phyloP scores from a whole-genome alignment of 2,888 invertebrate species.

The Nomada ruficornis region DNA sequence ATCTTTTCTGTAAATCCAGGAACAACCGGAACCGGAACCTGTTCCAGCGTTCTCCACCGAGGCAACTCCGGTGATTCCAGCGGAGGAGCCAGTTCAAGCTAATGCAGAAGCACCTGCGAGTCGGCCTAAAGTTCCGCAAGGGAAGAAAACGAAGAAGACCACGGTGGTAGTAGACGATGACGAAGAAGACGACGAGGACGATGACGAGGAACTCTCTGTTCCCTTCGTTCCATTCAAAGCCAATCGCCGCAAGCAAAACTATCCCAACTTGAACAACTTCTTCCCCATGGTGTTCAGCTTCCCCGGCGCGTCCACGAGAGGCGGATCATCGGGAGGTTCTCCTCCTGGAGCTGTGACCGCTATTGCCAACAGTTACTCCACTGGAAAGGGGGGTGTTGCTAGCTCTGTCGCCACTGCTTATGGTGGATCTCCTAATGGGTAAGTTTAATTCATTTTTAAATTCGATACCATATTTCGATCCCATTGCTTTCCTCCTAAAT shows the following conservation, averaged over 20 bases:
- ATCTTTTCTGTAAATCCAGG: slow-evolving; percentile 32
- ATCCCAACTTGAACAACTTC: slow-evolving; percentile 85
- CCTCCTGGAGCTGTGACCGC: slow-evolving; percentile 88
- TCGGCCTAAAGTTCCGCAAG: slow-evolving; percentile 68
- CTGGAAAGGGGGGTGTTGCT: slow-evolving; percentile 89
- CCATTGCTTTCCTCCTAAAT: background rate
- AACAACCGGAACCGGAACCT: slow-evolving; percentile 48
- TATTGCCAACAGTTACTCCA: slow-evolving; percentile 90
- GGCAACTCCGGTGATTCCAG: slow-evolving; percentile 67
- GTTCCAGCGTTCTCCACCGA: slow-evolving; percentile 43
- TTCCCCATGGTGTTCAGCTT: slow-evolving; percentile 88
- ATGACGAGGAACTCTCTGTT: slow-evolving; percentile 75
- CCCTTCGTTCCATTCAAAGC: slow-evolving; percentile 74
- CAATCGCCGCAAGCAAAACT: slow-evolving; percentile 80
- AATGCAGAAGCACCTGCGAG: slow-evolving; percentile 42
- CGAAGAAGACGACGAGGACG: slow-evolving; percentile 85
- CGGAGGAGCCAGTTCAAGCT: slow-evolving; percentile 52
- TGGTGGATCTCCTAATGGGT: slow-evolving; percentile 86
- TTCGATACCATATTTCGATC: too few relatives aligned
- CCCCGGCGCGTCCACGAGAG: slow-evolving; percentile 84
- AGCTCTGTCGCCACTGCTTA: slow-evolving; percentile 91
- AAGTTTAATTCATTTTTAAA: background rate
- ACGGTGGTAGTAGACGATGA: slow-evolving; percentile 68
- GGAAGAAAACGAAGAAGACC: slow-evolving; percentile 76
- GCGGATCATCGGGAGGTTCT: slow-evolving; percentile 80